Evolutionary conservation across 53 echinoderm and acorn worm genomes (phyloP).

Genomic region (Paracentrotus lividus): DNA sequence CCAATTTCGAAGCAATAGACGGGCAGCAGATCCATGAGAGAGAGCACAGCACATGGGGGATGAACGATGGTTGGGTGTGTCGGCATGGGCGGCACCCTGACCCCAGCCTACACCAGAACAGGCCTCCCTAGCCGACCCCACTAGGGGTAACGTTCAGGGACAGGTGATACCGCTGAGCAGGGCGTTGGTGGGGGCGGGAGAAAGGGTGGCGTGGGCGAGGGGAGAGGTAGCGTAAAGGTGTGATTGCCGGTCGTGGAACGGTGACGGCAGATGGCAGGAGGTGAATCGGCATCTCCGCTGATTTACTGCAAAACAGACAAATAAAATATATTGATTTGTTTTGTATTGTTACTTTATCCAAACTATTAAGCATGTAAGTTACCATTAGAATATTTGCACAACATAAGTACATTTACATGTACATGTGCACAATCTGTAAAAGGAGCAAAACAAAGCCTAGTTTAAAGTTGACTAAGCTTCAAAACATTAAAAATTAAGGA

Average conservation of each 20-base stretch:
- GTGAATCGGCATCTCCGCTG: constrained; percentile 82
- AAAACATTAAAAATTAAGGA: too few relatives aligned
- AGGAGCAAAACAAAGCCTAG: too few relatives aligned
- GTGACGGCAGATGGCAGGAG: constrained; percentile 78
- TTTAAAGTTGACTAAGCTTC: too few relatives aligned
- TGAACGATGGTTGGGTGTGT: constrained; percentile 96
- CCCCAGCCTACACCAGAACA: constrained; percentile 64
- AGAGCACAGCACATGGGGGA: constrained; percentile 89
- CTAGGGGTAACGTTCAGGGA: constrained; percentile 41
- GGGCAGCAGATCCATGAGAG: constrained; percentile 91
- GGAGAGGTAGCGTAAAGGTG: constrained; percentile 83
- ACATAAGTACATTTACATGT: too few relatives aligned
- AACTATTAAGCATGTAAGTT: too few relatives aligned
- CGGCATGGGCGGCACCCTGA: constrained; percentile 73
- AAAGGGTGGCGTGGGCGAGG: constrained; percentile 74
- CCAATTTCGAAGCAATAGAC: constrained; percentile 58
- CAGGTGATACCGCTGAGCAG: constrained; percentile 58
- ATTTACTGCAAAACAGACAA: constrained; percentile 72
- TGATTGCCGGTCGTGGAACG: constrained; percentile 91
- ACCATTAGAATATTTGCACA: too few relatives aligned
- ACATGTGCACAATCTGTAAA: too few relatives aligned
- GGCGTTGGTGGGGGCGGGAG: constrained; percentile 70
- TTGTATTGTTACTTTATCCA: too few relatives aligned
- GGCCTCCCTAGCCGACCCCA: constrained; percentile 57
- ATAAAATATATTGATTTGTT: too few relatives aligned